Base-by-base conservation (phyloP, 2,888 invertebrate species). In the Brachyptera risi region DNA sequence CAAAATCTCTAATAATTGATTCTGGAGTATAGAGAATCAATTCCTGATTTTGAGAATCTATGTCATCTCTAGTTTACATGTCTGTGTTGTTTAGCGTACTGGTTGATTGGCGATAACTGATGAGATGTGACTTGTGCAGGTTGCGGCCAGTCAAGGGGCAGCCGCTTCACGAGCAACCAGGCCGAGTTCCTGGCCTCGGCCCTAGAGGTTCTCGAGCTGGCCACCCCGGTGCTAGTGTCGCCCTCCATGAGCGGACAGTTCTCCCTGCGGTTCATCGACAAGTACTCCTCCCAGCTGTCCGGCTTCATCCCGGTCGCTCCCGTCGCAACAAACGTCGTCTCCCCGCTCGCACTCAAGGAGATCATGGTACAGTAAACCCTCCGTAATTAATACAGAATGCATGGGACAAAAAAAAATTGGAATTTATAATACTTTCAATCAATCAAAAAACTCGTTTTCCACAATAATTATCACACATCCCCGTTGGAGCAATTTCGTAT, bases 171-270 rank as follows among this genome's bases (percentile, higher is more conserved):
- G 64, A 50, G 65, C 51, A 58, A 64, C 58, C 47, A 61, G 40
- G 71, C 60, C 5, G 63, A 67, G 3, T 75, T 75, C 62, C 60
- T 76, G 38, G 68, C 66, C 13, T 65, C 68, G 1, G 60, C 76
- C 7, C 68, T 77, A 2, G 58, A 63, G 5, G 62, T 62, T 2
- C 60, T 75, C 17, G 63, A 69, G 1, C 60, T 77, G 60, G 65
- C 64, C 1, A 61, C 19, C 3, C 64, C 76, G 3, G 73, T 79
- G 2, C 66, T 80, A 17, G 71, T 80, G 2, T 74, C 75, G 47
- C 79, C 79, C 0, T 79, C 79, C 1, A 76, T 78, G 76, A 77
- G 77, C 67, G 80, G 80, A 1, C 57, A 65, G 3, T 79, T 71
- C 66, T 69, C 77, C 4, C 66, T 79, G 21, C 75, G 76, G 1